These are phyloP conservation scores for Pangasius krempfi DNA, from an alignment of 2,797 vertebrate species.

Conservation along the genomic window DNA sequence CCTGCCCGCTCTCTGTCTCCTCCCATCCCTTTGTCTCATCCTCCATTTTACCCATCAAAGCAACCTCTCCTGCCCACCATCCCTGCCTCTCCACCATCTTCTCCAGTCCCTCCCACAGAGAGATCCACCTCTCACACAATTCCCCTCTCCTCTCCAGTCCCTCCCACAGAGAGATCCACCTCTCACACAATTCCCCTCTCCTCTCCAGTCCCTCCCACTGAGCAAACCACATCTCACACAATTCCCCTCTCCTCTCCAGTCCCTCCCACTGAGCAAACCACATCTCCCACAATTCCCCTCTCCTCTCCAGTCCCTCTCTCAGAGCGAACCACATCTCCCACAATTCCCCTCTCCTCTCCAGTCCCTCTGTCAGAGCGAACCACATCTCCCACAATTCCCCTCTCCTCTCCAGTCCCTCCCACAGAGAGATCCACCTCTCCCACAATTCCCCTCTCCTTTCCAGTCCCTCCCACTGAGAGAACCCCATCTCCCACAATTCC, in stretches of 20 bases:
- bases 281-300: slow-evolving; percentile 7
- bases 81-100: slow-evolving; percentile 44
- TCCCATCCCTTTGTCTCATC: slow-evolving; percentile 10
- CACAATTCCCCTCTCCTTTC: not conserved
- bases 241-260: not conserved
- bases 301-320: slow-evolving; percentile 45
- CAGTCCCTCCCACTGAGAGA: not conserved
- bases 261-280: too few species aligned
- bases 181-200: slow-evolving; percentile 8
- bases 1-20: slow-evolving; percentile 8
- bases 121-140: slow-evolving; percentile 43
- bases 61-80: slow-evolving; percentile 62
- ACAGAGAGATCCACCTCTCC: not conserved
- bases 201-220: slow-evolving; percentile 25
- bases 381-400: not conserved
- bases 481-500: not conserved
- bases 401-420: slow-evolving; percentile 53
- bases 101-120: slow-evolving; percentile 34
- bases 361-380: not conserved
- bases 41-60: slow-evolving; percentile 50
- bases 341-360: not conserved
- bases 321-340: not conserved
- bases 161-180: slow-evolving; percentile 5
- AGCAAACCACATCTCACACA: not conserved
- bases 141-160: not conserved